A percentile compares a stretch with the other conserved stretches of the same genome.
These are phyloP conservation scores for Agrilus biguttatus DNA, from an alignment of 2,888 invertebrate species.

Conservation along the genomic window DNA sequence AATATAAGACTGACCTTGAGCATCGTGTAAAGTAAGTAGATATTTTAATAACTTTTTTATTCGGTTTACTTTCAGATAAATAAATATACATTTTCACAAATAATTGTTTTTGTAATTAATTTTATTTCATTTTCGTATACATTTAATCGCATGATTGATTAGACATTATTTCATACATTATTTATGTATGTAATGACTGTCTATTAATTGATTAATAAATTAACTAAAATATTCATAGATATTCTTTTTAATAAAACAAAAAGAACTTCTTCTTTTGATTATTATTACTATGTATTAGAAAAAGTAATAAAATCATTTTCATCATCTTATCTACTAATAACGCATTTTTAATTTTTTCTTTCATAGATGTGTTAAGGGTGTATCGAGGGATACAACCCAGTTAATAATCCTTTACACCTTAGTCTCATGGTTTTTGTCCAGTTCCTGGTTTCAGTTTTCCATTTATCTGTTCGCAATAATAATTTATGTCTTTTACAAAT, in stretches of 20 bases:
- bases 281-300: too few relatives aligned
- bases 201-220: background rate
- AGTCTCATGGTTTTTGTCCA: conserved; percentile 15
- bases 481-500: too few relatives aligned
- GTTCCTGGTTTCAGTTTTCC: conserved; percentile 10
- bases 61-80: too few relatives aligned
- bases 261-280: background rate
- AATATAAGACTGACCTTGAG: conserved; percentile 25
- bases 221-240: too few relatives aligned
- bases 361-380: conserved; percentile 19
- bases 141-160: background rate
- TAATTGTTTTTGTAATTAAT: too few relatives aligned
- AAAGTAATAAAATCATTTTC: background rate
- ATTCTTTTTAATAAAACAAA: too few relatives aligned
- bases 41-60: too few relatives aligned
- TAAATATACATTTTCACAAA: too few relatives aligned
- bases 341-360: conserved; percentile 8
- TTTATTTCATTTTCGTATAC: background rate
- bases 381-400: conserved; percentile 13
- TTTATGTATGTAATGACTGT: too few relatives aligned
- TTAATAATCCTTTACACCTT: conserved; percentile 16
- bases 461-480: too few relatives aligned
- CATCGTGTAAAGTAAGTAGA: conserved; percentile 32
- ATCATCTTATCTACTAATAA: too few relatives aligned
- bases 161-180: background rate